Evolutionary conservation across 2,113 vertebrate species (phyloP), one percentile per base, ranked within the genome.

Genomic region (Aldabrachelys gigantea): DNA sequence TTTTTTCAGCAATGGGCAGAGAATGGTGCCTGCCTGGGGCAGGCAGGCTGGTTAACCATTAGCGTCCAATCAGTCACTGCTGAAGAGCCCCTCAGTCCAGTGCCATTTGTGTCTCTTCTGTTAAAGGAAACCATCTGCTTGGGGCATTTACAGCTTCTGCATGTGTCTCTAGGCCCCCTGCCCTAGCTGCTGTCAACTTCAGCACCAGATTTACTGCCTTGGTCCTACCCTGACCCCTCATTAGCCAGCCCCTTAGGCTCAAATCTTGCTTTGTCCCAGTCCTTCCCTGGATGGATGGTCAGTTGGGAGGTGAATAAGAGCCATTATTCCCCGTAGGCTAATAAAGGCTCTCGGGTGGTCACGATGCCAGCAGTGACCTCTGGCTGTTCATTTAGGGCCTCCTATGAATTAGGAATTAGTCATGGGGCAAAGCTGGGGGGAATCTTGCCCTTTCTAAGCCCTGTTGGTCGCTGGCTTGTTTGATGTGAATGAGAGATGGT

Each of bases 321-420:
- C 53, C 22, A 0, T 22, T 0, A 0, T 35, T 3, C 4, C 35
- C 19, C 10, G 50, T n/a, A 56, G 89, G 29, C 59, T 50, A 0
- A 84, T 0, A 56, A 52, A 80, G 84, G 35, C 65, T 80, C 31
- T n/a, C 5, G 24, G 41, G 6, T 50, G 44, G 59, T 80, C 3
- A 0, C 3, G 59, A 3, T 12, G 24, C 38, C 2, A 4, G 38
- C n/a, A n/a, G 38, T 7, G 50, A 54, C 35, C 44, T 56, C 72
- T 38, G 22, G 19, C 41, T 44, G 38, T 17, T n/a, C 44, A 27
- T 75, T n/a, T 57, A 6, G 10, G 16, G 72, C 41, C 82, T 84
- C 81, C 69, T 44, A 44, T 27, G 44, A 17, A 24, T 27, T 19
- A 54, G 27, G 47, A 59, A 78, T 89, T 12, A 52, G 75, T 78